Conservation (phyloP, 2,888 invertebrate species). For the Drosophila paranaensis region DNA sequence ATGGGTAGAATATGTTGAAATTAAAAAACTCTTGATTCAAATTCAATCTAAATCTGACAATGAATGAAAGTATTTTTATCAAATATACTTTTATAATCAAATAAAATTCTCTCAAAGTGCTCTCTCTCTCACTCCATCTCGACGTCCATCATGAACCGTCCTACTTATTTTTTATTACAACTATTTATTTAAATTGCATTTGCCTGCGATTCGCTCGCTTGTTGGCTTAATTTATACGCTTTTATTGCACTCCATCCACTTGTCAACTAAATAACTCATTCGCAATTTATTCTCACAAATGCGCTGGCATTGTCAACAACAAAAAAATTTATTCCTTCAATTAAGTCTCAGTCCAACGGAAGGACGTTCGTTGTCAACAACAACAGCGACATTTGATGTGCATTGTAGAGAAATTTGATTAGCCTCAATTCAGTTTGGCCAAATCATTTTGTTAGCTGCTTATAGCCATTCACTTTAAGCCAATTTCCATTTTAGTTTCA, state of each 20-base stretch:
- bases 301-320: slow-evolving; percentile 18
- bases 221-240: slow-evolving; percentile 3
- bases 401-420: slow-evolving; percentile 40
- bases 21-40: no score
- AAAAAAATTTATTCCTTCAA: slow-evolving; percentile 34
- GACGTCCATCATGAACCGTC: background rate
- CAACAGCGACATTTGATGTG: slow-evolving; percentile 26
- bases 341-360: slow-evolving; percentile 26
- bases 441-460: slow-evolving; percentile 53
- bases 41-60: no score
- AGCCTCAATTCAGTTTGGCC: slow-evolving; percentile 25
- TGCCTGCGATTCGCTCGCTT: background rate
- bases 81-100: background rate
- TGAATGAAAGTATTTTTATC: background rate
- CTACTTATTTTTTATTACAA: background rate
- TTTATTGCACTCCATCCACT: background rate
- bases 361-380: slow-evolving; percentile 5
- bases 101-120: background rate
- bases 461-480: slow-evolving; percentile 50
- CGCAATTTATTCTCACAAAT: slow-evolving; percentile 12
- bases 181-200: slow-evolving; percentile 7
- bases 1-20: no score
- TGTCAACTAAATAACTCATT: slow-evolving; percentile 18
- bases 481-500: slow-evolving; percentile 64
- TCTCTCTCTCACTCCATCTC: background rate